Conservation (phyloP, 2,888 invertebrate genomes). For the Hololepta plana region DNA sequence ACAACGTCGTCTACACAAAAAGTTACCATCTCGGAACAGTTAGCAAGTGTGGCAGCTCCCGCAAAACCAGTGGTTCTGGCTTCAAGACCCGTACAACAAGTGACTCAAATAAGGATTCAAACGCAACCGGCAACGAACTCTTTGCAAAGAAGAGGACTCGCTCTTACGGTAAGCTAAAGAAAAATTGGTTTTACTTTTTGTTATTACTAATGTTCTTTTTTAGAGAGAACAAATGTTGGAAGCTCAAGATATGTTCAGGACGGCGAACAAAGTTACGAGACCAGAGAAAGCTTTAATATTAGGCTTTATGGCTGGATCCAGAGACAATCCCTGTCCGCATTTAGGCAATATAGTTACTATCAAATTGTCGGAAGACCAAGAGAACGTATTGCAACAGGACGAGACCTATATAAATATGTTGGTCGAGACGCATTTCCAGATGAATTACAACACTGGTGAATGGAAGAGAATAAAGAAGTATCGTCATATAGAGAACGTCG, state of each 20-base stretch:
- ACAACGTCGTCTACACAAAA: slow-evolving; percentile 8
- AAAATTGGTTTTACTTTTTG: slow-evolving; percentile 1
- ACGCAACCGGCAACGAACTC: slow-evolving; percentile 33
- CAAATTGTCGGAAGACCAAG: slow-evolving; percentile 81
- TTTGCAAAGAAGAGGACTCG: slow-evolving; percentile 42
- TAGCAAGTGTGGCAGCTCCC: slow-evolving; percentile 11
- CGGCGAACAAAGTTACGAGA: slow-evolving; percentile 87
- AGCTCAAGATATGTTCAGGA: slow-evolving; percentile 39
- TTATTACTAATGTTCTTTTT: background rate
- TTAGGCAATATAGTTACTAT: slow-evolving; percentile 92
- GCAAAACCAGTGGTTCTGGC: slow-evolving; percentile 35
- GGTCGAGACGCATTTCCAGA: slow-evolving; percentile 92
- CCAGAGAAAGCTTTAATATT: slow-evolving; percentile 95
- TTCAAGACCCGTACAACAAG: slow-evolving; percentile 24
- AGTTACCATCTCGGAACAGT: slow-evolving; percentile 7
- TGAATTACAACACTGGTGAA: slow-evolving; percentile 96
- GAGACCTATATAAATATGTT: slow-evolving; percentile 61
- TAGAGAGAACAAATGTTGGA: background rate
- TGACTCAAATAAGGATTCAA: slow-evolving; percentile 36
- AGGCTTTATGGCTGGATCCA: slow-evolving; percentile 96
- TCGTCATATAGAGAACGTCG: slow-evolving; percentile 44
- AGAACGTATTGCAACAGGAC: slow-evolving; percentile 72
- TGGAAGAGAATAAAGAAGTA: slow-evolving; percentile 92
- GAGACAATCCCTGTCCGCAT: slow-evolving; percentile 95
- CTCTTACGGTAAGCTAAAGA: slow-evolving; percentile 40